Evolutionary conservation across 2,888 invertebrate species (phyloP).

Genomic region (Lamellibrachia columna): DNA sequence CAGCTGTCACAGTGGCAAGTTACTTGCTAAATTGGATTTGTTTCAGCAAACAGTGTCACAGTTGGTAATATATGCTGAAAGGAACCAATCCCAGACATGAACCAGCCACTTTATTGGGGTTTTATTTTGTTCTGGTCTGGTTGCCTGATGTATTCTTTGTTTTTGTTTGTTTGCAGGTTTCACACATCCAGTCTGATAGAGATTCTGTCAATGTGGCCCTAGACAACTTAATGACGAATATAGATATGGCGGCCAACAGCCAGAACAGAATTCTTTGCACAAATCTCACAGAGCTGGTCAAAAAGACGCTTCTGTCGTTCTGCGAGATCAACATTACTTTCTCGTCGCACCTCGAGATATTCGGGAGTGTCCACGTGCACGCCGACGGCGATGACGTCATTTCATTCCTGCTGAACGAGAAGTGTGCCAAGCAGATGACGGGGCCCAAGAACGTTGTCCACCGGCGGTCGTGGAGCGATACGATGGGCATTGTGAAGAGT

Average conservation of each 20-base stretch:
- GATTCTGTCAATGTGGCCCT: not conserved
- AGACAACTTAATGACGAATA: not conserved
- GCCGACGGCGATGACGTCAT: conserved; percentile 31
- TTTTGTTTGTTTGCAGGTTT: not conserved
- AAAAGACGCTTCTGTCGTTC: conserved; percentile 33
- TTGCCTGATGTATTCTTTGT: not conserved
- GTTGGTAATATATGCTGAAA: not conserved
- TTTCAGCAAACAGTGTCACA: not conserved
- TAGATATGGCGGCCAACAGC: not conserved
- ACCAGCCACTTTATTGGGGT: not conserved
- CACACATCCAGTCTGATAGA: not conserved
- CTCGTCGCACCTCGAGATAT: conserved; percentile 28
- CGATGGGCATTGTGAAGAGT: not conserved
- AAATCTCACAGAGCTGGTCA: conserved; percentile 33
- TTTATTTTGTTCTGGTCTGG: not conserved
- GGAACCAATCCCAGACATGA: not conserved
- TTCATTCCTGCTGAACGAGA: conserved; percentile 36
- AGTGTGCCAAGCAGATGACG: conserved; percentile 20
- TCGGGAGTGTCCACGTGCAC: conserved; percentile 35
- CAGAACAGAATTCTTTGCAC: not conserved
- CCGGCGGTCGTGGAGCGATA: conserved; percentile 11
- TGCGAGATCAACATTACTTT: conserved; percentile 32
- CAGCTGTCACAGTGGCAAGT: not conserved
- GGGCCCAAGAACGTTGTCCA: not conserved
- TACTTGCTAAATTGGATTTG: not conserved